Percentiles rank a stretch among this genome's conserved stretches.
Evolutionary conservation across 2,113 vertebrate species (phyloP).

Genomic region (Girardinichthys multiradiatus): DNA sequence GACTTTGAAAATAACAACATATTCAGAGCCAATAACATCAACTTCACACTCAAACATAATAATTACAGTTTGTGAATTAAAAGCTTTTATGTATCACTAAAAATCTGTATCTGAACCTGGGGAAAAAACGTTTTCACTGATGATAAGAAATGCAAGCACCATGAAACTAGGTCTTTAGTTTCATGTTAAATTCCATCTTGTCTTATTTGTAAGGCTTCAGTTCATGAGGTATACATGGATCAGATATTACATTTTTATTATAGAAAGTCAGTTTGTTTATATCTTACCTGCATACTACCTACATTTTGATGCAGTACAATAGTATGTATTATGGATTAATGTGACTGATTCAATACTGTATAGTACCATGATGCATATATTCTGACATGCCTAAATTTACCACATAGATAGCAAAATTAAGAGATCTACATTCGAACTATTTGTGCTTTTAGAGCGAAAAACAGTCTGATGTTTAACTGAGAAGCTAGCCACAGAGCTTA

Average conservation of each 20-base stretch:
- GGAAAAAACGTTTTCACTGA: background rate
- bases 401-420: background rate
- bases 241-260: background rate
- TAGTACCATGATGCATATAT: background rate
- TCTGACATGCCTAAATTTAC: background rate
- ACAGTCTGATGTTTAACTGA: background rate
- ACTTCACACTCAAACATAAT: background rate
- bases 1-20: background rate
- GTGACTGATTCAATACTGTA: background rate
- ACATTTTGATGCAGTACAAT: background rate
- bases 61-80: too few relatives aligned
- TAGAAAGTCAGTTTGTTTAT: too few relatives aligned
- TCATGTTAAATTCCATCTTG: too few relatives aligned
- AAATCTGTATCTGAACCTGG: background rate
- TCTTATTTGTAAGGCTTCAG: background rate
- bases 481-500: background rate
- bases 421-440: background rate
- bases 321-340: background rate
- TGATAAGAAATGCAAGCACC: background rate
- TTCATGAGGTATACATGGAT: background rate
- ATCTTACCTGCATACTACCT: background rate
- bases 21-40: background rate
- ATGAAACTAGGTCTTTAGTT: too few relatives aligned
- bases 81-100: too few relatives aligned
- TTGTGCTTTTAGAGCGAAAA: background rate